Evolutionary conservation across 2,797 vertebrate genomes (phyloP).

Genomic region (Urophycis tenuis): DNA sequence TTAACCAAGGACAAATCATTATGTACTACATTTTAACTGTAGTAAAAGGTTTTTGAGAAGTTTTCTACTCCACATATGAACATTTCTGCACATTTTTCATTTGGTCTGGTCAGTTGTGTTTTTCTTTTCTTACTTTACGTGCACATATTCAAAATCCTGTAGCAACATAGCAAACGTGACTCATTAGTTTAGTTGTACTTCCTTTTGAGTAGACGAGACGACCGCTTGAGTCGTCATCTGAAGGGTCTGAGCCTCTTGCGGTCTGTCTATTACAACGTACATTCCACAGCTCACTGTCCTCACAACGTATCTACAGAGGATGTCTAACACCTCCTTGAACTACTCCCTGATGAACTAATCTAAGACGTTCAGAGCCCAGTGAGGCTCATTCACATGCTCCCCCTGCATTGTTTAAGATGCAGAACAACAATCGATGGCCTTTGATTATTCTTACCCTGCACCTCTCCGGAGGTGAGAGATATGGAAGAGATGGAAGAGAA

Average conservation of each 20-base stretch:
- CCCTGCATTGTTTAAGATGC: background rate
- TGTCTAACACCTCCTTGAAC: background rate
- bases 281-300: background rate
- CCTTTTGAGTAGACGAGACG: background rate
- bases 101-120: no score
- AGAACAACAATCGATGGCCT: background rate
- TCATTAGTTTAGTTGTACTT: background rate
- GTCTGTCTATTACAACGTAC: background rate
- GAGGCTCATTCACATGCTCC: background rate
- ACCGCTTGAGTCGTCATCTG: no score
- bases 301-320: background rate
- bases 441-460: background rate
- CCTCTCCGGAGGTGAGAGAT: no score
- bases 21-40: no score
- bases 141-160: background rate
- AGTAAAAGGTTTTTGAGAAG: no score
- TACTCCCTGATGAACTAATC: background rate
- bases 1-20: no score
- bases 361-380: background rate
- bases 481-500: background rate
- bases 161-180: background rate
- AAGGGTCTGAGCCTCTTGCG: background rate
- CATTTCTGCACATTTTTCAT: no score
- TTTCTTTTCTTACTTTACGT: background rate
- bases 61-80: no score